Conservation (phyloP, 2,797 vertebrate genomes). For the Cuniculus paca region DNA sequence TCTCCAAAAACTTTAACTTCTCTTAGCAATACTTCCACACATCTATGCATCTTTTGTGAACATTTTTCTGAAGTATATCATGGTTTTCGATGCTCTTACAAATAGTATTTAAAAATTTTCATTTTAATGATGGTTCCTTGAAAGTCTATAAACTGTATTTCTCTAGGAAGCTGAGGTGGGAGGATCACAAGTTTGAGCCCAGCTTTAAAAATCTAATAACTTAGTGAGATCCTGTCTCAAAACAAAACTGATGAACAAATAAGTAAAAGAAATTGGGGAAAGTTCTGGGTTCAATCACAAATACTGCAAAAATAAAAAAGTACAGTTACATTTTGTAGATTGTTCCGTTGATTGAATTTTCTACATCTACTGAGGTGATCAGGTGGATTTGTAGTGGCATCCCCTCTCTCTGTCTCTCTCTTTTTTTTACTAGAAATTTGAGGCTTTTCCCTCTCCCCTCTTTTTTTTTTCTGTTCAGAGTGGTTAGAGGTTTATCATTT, state of each 20-base stretch:
- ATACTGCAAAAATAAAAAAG: neutral
- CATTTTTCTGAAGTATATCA: neutral
- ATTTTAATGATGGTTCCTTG: neutral
- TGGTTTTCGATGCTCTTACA: slow-evolving; percentile 6
- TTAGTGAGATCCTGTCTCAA: neutral
- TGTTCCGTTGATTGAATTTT: slow-evolving; percentile 31
- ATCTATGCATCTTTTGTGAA: neutral
- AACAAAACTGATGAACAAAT: neutral
- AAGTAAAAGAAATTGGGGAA: neutral
- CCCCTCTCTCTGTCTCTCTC: neutral
- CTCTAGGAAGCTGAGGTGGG: neutral
- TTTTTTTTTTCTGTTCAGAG: neutral
- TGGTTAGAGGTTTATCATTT: neutral
- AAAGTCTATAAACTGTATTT: neutral
- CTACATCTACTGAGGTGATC: neutral
- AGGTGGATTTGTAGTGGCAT: neutral
- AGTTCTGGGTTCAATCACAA: neutral
- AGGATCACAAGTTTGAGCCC: neutral
- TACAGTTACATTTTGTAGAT: neutral
- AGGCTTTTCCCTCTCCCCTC: neutral
- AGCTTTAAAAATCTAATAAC: neutral
- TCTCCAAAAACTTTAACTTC: neutral
- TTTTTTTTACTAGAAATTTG: neutral
- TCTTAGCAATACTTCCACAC: neutral
- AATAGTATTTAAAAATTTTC: neutral